phyloP scores from a whole-genome alignment of 2,113 vertebrate genomes.

The Anarrhichthys ocellatus region DNA sequence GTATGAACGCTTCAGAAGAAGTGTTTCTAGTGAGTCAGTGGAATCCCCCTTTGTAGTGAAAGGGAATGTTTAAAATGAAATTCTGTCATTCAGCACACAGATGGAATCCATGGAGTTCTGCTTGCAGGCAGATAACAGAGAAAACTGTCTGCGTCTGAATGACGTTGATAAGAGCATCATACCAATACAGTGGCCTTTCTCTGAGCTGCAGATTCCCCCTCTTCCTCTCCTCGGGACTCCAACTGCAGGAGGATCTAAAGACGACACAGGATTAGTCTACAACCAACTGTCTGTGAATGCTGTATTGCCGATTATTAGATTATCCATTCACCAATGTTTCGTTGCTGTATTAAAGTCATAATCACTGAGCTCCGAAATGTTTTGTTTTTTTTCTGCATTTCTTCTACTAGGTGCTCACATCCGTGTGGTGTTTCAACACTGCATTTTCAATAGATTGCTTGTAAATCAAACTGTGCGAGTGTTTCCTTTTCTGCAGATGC shows the following conservation, averaged over 20 bases:
- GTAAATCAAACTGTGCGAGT: neutral
- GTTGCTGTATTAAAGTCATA: neutral
- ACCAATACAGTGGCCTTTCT: conserved; percentile 78
- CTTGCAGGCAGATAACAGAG: conserved; percentile 59
- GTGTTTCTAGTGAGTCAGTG: neutral
- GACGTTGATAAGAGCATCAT: conserved; percentile 70
- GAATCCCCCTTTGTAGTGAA: conserved; percentile 26
- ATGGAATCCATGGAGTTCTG: conserved; percentile 46
- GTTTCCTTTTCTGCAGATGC: neutral
- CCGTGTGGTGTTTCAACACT: neutral
- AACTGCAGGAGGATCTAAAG: conserved; percentile 21
- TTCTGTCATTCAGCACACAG: conserved; percentile 6
- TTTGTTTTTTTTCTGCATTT: neutral
- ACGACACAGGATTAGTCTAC: conserved; percentile 37
- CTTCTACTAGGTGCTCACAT: neutral
- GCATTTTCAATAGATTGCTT: neutral
- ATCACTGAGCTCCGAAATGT: neutral
- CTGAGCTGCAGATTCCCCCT: conserved; percentile 39
- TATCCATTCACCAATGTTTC: neutral
- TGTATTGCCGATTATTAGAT: conserved; percentile 16
- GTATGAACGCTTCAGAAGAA: neutral
- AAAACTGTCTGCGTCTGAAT: conserved; percentile 66
- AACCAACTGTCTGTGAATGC: conserved; percentile 22
- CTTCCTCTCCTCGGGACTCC: conserved; percentile 63
- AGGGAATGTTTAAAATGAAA: conserved; percentile 41